Base-by-base conservation (phyloP, 1,140 invertebrate species). In the Leptestheria dahalacensis region DNA sequence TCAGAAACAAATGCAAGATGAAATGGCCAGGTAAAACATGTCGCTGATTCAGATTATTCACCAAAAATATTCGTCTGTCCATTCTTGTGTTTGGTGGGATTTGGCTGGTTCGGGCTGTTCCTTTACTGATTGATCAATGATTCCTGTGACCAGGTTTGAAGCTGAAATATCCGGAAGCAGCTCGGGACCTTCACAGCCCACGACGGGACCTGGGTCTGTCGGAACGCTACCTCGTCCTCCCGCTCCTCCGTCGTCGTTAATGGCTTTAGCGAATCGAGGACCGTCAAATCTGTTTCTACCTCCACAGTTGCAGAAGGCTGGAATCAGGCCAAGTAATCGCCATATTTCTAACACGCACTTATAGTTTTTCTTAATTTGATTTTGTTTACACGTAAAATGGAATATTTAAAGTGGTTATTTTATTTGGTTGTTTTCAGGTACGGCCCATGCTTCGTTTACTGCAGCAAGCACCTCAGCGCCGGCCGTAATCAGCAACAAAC, bases 1-100 rank as follows among this genome's bases (percentile, higher is more conserved):
- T 28, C 48, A 60, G 24, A 60, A 49, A 56, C 77, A 82, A 69
- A 85, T 88, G 82, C 85, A 89, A 72, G 85, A 86, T 73, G 86
- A 89, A 72, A 83, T 88, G 79, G 85, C 80, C 65, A 81, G 85
- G 83, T 85, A 76, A n/a, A n/a, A n/a, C n/a, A n/a, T n/a, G n/a
- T n/a, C n/a, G n/a, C n/a, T n/a, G n/a, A n/a, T n/a, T n/a, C n/a
- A n/a, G n/a, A n/a, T n/a, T n/a, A n/a, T n/a, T n/a, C n/a, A n/a
- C n/a, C n/a, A n/a, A n/a, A n/a, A n/a, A n/a, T n/a, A n/a, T n/a
- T n/a, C n/a, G n/a, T n/a, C n/a, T n/a, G n/a, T n/a, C n/a, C n/a
- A n/a, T n/a, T n/a, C n/a, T n/a, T n/a, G n/a, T n/a, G n/a, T n/a
- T n/a, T n/a, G n/a, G n/a, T n/a, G n/a, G n/a, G n/a, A n/a, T n/a